Base-by-base conservation (phyloP, 2,888 invertebrate species). In the Noctuana brunneofusca region DNA sequence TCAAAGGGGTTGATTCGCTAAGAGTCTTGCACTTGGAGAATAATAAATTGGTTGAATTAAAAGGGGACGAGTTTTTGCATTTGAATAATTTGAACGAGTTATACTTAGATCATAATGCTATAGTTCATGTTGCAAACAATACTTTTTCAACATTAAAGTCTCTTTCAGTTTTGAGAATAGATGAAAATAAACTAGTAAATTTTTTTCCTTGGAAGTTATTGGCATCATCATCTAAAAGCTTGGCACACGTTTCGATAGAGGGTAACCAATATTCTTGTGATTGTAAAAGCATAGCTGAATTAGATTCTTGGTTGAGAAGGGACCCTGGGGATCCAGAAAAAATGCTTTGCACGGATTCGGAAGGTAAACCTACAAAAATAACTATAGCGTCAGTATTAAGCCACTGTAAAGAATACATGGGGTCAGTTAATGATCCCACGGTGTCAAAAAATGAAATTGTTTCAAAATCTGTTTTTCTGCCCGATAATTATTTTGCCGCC, bases 231-330 rank as follows among this genome's bases (percentile, higher is more conserved):
- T 88, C 92, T 67, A 90, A 91, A 83, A 91, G 89, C 74, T 83
- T 86, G 72, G 93, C 96, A 71, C 94, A 93, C 75, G 94, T 96
- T 71, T 94, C 95, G 48, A 92, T 96, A 70, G 95, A 95, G 74
- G 95, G 95, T 72, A 96, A 96, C 92, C 94, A 94, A 80, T 96
- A 97, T 96, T 95, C 95, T 74, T 96, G 96, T 87, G 95, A 96
- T 79, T 96, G 96, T 85, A 92, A 92, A 75, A 95, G 95, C 79
- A 93, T 96, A 68, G 94, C 93, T 48, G 93, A 93, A 74, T 90
- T 96, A 76, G 94, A 95, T 75, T 92, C 93, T 55, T 96, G 95
- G 95, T 84, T 95, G 64, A 89, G 93, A 64, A 91, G 93, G 70
- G 94, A 95, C 80, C 93, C 93, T 20, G 93, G 93, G 55, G 93